Evolutionary conservation across 2,113 vertebrate genomes (phyloP), one percentile per base, ranked within the genome.

Genomic region (Hiodon tergisus): DNA sequence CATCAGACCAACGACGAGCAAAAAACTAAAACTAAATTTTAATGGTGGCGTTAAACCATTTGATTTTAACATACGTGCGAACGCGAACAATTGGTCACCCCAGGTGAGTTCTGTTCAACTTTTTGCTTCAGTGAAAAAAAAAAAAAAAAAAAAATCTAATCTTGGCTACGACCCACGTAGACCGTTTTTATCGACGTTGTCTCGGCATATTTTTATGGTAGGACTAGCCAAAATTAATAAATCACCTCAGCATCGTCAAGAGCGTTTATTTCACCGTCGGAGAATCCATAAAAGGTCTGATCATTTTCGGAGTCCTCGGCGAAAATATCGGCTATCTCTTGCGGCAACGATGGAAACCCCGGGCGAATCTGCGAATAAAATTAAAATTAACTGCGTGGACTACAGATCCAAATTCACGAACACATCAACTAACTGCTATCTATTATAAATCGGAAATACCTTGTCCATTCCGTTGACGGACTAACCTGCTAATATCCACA

Each of bases 201-300:
- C 31, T 31, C 31, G 31, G 55, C 54, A 71, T 16, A 16, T 6
- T 11, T 6, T 57, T 6, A 8, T 8, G 55, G 11, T 57, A 11
- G 11, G n/a, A 13, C 16, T 63, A 7, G 50, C 52, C 3, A 47
- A 54, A 14, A 6, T 5, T 16, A 7, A 54, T 31, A 31, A 31
- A 31, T 31, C 31, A 90, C 89, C 81, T 81, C 67, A 46, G 6
- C 9, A 0, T 80, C 13, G 2, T 47, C 50, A 7, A 55, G 9
- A n/a, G 77, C 67, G 7, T 52, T 67, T 0, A 86, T 5, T 67
- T 89, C 89, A 47, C 31, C 50, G 48, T 89, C 88, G 8, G 85
- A 84, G 82, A 90, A 90, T 2, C 90, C 90, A 3, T 88, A 54
- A 87, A 91, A 91, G n/a, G 85, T 85, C 46, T 8, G 6, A 8